Conservation (phyloP, 2,797 vertebrate genomes). For the Orestias chungarensis region DNA sequence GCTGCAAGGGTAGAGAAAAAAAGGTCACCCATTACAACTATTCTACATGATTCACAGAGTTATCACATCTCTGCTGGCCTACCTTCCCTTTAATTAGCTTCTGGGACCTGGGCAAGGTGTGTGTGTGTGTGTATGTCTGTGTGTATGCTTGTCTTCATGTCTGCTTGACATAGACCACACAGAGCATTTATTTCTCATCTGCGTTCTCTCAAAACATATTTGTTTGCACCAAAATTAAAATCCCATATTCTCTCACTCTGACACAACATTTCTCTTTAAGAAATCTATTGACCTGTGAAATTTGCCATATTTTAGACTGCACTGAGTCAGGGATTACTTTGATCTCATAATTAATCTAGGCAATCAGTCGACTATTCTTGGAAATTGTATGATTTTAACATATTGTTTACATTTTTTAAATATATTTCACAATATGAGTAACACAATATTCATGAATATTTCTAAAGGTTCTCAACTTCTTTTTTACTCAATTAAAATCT, state of each 20-base stretch:
- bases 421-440: slow-evolving; percentile 29
- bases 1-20: slow-evolving; percentile 65
- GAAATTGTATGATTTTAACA: no score
- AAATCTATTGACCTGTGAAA: slow-evolving; percentile 59
- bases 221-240: slow-evolving; percentile 59
- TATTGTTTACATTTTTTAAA: neutral
- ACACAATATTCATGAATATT: neutral
- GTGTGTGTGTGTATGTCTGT: slow-evolving; percentile 39
- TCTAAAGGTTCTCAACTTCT: neutral
- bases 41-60: slow-evolving; percentile 80
- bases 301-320: slow-evolving; percentile 53
- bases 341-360: slow-evolving; percentile 48
- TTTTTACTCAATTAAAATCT: neutral
- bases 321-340: slow-evolving; percentile 51
- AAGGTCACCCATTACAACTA: slow-evolving; percentile 79
- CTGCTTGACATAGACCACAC: slow-evolving; percentile 43
- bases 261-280: slow-evolving; percentile 42
- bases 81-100: slow-evolving; percentile 81
- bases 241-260: slow-evolving; percentile 45
- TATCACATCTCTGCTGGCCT: slow-evolving; percentile 75
- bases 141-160: slow-evolving; percentile 34
- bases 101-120: slow-evolving; percentile 72
- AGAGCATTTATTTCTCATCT: slow-evolving; percentile 36
- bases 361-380: no score
- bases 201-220: slow-evolving; percentile 35